These are phyloP conservation scores for Melanotaenia maccullochi DNA, from an alignment of 2,797 vertebrate species.

Conservation along the genomic window DNA sequence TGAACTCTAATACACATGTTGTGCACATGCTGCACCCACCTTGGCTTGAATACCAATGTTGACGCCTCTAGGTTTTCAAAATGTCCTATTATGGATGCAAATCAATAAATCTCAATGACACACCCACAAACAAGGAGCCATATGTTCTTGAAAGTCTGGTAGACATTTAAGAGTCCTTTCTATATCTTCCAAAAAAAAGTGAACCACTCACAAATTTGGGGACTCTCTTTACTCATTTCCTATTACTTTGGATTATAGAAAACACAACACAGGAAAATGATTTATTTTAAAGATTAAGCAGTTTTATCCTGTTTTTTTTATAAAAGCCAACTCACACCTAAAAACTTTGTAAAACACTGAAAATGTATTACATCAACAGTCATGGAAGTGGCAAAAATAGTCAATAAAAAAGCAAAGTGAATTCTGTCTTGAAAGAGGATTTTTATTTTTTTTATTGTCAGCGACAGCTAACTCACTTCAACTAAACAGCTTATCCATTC, in stretches of 20 bases:
- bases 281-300: slow-evolving; percentile 1
- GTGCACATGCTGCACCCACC: slow-evolving; percentile 14
- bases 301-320: slow-evolving; percentile 8
- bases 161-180: slow-evolving; percentile 39
- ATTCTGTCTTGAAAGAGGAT: not conserved
- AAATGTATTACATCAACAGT: not conserved
- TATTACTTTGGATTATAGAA: not conserved
- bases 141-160: slow-evolving; percentile 32
- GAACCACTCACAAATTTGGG: not conserved
- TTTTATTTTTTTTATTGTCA: not conserved
- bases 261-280: not conserved
- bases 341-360: too few species aligned
- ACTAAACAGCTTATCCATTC: slow-evolving; percentile 2
- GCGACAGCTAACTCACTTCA: slow-evolving; percentile 3
- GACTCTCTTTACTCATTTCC: not conserved
- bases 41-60: slow-evolving; percentile 21
- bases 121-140: slow-evolving; percentile 35
- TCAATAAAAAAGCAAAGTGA: not conserved
- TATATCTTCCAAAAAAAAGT: slow-evolving; percentile 21
- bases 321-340: slow-evolving; percentile 18
- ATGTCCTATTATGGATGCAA: slow-evolving; percentile 39
- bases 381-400: not conserved
- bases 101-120: slow-evolving; percentile 47
- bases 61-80: slow-evolving; percentile 38
- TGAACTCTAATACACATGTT: slow-evolving; percentile 19